A percentile compares a stretch with the other conserved stretches of the same genome.
Evolutionary conservation across 2,797 vertebrate genomes (phyloP).

Genomic region (Emys orbicularis): DNA sequence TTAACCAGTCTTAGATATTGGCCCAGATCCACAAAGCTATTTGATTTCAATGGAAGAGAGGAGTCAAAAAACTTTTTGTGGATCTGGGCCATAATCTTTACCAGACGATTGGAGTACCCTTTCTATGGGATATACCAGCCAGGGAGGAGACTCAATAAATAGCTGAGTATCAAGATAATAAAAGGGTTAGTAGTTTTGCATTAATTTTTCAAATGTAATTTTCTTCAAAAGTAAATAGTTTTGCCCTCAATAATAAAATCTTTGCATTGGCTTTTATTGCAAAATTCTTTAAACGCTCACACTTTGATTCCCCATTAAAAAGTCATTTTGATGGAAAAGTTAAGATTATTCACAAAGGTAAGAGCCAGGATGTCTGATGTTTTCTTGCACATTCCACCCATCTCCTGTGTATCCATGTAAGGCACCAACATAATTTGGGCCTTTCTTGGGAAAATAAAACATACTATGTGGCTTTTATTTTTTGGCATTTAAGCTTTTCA

Average conservation of each 20-base stretch:
- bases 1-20: background rate
- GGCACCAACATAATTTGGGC: background rate
- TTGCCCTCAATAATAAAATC: background rate
- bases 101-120: background rate
- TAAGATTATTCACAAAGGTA: background rate
- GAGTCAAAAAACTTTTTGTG: background rate
- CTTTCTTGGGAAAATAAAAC: background rate
- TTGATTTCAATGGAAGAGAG: background rate
- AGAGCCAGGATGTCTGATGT: background rate
- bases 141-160: background rate
- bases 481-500: background rate
- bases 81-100: background rate
- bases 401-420: background rate
- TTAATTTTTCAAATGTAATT: fast-evolving
- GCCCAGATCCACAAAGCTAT: background rate
- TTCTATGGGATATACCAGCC: background rate
- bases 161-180: background rate
- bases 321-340: background rate
- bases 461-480: constrained; percentile 22
- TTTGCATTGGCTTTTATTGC: background rate
- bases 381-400: background rate
- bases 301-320: background rate
- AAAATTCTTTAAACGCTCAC: fast-evolving
- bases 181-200: background rate
- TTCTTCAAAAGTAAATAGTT: background rate